phyloP scores from a whole-genome alignment of 2,888 invertebrate species.

The Hydroisotoma schaefferi region DNA sequence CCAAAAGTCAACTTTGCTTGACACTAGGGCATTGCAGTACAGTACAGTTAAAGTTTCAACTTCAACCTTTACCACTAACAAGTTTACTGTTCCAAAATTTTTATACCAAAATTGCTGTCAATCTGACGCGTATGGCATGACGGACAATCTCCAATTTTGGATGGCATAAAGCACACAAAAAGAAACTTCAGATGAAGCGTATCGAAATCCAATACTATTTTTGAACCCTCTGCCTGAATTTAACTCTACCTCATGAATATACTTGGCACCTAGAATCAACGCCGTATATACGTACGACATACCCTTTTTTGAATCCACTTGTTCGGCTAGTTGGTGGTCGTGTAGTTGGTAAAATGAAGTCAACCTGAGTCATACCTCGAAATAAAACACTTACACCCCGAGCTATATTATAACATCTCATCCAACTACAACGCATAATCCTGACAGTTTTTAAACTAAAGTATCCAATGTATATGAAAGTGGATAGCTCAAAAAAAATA shows the following conservation, averaged over 20 bases:
- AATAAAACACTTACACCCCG: neutral
- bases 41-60: constrained; percentile 3
- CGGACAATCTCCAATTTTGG: constrained; percentile 11
- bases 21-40: neutral
- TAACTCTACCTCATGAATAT: too few relatives aligned
- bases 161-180: neutral
- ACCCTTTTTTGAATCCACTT: too few relatives aligned
- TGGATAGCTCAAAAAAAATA: neutral
- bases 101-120: too few relatives aligned
- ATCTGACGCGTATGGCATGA: constrained; percentile 19
- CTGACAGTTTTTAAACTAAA: neutral
- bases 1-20: neutral
- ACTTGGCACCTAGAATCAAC: too few relatives aligned
- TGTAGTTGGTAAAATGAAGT: too few relatives aligned
- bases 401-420: neutral
- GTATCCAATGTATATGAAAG: neutral
- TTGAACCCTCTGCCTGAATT: too few relatives aligned
- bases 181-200: constrained; percentile 8
- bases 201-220: constrained; percentile 19
- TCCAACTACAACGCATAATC: neutral
- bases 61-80: neutral
- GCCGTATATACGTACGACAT: too few relatives aligned
- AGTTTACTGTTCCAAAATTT: too few relatives aligned
- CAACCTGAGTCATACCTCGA: too few relatives aligned
- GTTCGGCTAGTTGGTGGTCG: too few relatives aligned